Base-by-base conservation (phyloP, 2,113 vertebrate species). In the Siphamia tubifer region DNA sequence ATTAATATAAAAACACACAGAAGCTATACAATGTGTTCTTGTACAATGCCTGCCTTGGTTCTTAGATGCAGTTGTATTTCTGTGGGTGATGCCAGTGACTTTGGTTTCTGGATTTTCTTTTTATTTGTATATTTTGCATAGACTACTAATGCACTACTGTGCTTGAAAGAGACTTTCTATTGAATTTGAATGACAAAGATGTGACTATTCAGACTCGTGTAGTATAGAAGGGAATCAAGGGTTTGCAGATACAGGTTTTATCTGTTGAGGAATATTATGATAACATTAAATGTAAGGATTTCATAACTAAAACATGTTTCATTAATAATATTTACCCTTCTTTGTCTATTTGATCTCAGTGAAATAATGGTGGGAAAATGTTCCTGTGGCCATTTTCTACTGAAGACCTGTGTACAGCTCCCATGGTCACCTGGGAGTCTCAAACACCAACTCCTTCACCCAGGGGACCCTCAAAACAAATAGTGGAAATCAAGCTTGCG, bases 341-440 rank as follows among this genome's bases (percentile, higher is more conserved):
- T 45, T 63, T 38, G 36, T 60, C 68, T 82, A 38, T 62, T 13
- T 19, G 9, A 51, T 73, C 56, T 71, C 74, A 79, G 77, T 60
- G 62, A 86, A 76, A 90, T 87, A 86, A 91, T 90, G 86, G 86
- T 94, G 92, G 90, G 89, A 90, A 87, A 79, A 82, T 64, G 15
- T 82, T 74, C 77, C 70, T 84, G 79, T 65, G 74, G 61, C 31
- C 68, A 38, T 69, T 79, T 82, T 61, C 71, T 68, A 63, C 77
- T 77, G 49, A 57, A 73, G 56, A 66, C 69, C 72, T 60, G 62
- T 60, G 44, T 77, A 30, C 82, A 44, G 49, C 72, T 86, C 67
- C 52, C 68, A 75, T 62, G 63, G 67, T 57, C 42, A 36, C 15
- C 42, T 44, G 61, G 20, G 38, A 70, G 20, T 49, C 20, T 35